Evolutionary conservation across 2,888 invertebrate species (phyloP), one percentile per base, ranked within the genome.

Genomic region (Microchrysa polita): DNA sequence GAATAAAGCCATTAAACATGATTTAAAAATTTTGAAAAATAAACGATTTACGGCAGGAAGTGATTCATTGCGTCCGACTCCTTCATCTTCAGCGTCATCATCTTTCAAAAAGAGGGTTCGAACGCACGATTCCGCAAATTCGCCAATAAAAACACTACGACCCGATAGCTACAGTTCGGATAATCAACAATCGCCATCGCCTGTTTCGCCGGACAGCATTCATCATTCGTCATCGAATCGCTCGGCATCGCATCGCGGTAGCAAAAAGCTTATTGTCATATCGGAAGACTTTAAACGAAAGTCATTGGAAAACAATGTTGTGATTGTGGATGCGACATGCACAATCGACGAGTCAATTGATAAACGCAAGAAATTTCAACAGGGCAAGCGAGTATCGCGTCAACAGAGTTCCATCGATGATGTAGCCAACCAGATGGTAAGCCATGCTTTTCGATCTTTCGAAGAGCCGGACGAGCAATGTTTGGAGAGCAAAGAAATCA

Each of bases 401-500:
- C 73, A 71, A 67, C 75, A 75, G 34, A 76, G 74, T 55, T 78
- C 77, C n/a, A 75, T 77, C 20, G 78, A 78, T 75, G 77, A 78
- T 75, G 76, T 78, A 23, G 75, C 75, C 12, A 78, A 78, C 74
- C 77, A 78, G 71, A 75, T 77, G 72, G 73, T 72, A 20, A 75
- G 77, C 34, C 76, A 76, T 69, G 77, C 78, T 63, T 78, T 78
- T 63, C 73, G 77, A 59, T 77, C 78, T 14, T 75, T 77, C 65
- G 78, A 78, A 55, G 78, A 78, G 63, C 77, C 77, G 5, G 76
- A 76, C 40, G 76, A 76, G 20, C 72, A 76, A 69, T 77, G 77
- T 72, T 72, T 78, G 40, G 78, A 78, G 69, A 77, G 73, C 61
- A 78, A 78, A 57, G 75, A 75, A 63, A 75, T 77, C 40, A 74